Conservation (phyloP, 2,888 invertebrate species). For the Eupelmus urozonus region DNA sequence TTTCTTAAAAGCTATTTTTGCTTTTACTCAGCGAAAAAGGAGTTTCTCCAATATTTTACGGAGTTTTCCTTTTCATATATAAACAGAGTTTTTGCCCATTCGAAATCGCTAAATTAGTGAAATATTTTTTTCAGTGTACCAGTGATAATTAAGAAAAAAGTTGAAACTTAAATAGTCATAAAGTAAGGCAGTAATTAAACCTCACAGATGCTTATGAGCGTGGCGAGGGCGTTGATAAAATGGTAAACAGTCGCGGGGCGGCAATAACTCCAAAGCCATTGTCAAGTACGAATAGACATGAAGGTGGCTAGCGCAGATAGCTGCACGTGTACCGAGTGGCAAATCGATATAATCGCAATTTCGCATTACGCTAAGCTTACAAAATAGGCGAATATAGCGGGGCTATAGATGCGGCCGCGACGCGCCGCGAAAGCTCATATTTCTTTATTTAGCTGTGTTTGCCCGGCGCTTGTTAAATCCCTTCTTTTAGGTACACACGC, state of each 20-base stretch:
- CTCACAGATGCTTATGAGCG: too few species aligned
- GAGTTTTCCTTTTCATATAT: too few species aligned
- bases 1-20: too few species aligned
- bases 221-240: too few species aligned
- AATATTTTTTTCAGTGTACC: too few species aligned
- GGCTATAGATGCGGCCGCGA: not conserved
- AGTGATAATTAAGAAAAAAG: too few species aligned
- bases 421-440: not conserved
- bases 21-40: too few species aligned
- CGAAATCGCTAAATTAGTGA: too few species aligned
- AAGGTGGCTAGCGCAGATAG: not conserved
- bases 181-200: too few species aligned
- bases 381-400: not conserved
- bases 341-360: slow-evolving; percentile 47
- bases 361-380: slow-evolving; percentile 21
- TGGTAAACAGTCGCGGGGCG: too few species aligned
- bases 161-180: not conserved
- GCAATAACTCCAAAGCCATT: slow-evolving; percentile 64
- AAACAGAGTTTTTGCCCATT: too few species aligned
- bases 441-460: slow-evolving; percentile 6
- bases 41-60: too few species aligned
- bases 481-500: not conserved
- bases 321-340: slow-evolving; percentile 7
- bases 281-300: slow-evolving; percentile 60
- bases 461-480: not conserved